Conservation (phyloP, 1,140 invertebrate species). For the Ceratosolen fusciceps region DNA sequence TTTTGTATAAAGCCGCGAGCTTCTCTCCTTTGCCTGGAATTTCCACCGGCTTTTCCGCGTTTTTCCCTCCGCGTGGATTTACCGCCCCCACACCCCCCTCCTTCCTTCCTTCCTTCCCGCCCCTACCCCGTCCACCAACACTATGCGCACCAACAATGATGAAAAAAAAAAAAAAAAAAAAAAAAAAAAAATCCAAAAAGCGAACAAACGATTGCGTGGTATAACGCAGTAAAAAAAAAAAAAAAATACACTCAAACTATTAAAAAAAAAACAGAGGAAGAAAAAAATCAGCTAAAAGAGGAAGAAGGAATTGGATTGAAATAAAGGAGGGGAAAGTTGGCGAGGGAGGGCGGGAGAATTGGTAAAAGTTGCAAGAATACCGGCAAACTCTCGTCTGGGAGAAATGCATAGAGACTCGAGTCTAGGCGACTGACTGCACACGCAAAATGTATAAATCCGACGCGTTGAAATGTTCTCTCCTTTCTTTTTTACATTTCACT, state of each 20-base stretch:
- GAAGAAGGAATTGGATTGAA: too few species aligned
- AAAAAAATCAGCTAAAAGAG: too few species aligned
- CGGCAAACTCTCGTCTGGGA: not conserved
- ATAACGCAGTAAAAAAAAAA: too few species aligned
- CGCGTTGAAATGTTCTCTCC: constrained; percentile 8
- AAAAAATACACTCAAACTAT: too few species aligned
- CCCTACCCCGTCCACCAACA: too few species aligned
- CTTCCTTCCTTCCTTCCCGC: too few species aligned
- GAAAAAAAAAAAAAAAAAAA: too few species aligned
- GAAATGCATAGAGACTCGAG: constrained; percentile 3
- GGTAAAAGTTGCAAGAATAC: constrained; percentile 10
- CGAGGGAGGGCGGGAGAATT: constrained; percentile 11
- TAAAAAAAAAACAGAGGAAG: too few species aligned
- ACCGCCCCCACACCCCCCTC: too few species aligned
- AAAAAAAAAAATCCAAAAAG: not conserved
- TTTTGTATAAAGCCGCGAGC: not conserved
- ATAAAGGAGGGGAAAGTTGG: too few species aligned
- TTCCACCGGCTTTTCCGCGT: constrained; percentile 3
- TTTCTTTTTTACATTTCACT: too few species aligned
- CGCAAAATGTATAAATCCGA: constrained; percentile 20
- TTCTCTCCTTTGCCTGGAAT: not conserved
- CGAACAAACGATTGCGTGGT: not conserved
- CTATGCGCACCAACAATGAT: not conserved
- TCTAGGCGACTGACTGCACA: not conserved
- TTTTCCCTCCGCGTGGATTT: constrained; percentile 8